These are phyloP conservation scores for Diplogasteroides magnus DNA, from an alignment of 1,140 invertebrate species.

Conservation along the genomic window DNA sequence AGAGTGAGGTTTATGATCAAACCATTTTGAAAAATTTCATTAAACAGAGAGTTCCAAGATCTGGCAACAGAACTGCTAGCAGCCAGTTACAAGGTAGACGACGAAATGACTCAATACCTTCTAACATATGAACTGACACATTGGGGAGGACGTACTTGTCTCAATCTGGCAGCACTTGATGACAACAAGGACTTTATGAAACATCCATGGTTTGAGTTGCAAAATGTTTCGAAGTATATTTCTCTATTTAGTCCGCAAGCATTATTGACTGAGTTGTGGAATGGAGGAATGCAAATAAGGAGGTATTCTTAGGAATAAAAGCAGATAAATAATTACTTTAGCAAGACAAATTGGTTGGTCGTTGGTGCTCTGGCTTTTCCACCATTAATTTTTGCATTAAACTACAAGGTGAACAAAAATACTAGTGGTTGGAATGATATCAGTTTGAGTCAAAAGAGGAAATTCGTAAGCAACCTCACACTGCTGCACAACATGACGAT, in stretches of 20 bases:
- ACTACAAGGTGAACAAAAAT: slow-evolving; percentile 68
- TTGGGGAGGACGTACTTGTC: slow-evolving; percentile 91
- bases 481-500: slow-evolving; percentile 27
- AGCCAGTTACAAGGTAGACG: slow-evolving; percentile 86
- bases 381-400: slow-evolving; percentile 75
- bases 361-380: slow-evolving; percentile 80
- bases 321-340: slow-evolving; percentile 52
- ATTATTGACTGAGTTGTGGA: slow-evolving; percentile 60
- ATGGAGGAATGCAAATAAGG: slow-evolving; percentile 89
- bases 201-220: slow-evolving; percentile 82
- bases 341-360: slow-evolving; percentile 75
- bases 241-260: slow-evolving; percentile 68
- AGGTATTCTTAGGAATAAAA: slow-evolving; percentile 67
- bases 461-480: slow-evolving; percentile 26
- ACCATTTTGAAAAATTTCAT: not conserved
- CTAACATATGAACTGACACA: slow-evolving; percentile 92
- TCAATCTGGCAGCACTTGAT: slow-evolving; percentile 83
- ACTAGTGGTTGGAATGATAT: not conserved
- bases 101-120: slow-evolving; percentile 84
- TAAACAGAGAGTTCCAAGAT: slow-evolving; percentile 61
- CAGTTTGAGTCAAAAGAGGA: slow-evolving; percentile 58
- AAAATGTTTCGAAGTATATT: too few species aligned
- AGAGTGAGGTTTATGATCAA: slow-evolving; percentile 48
- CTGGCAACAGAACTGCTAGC: slow-evolving; percentile 79
- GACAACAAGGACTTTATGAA: slow-evolving; percentile 84